phyloP scores from a whole-genome alignment of 1,140 invertebrate genomes.

The Gonatopus flavifemur region DNA sequence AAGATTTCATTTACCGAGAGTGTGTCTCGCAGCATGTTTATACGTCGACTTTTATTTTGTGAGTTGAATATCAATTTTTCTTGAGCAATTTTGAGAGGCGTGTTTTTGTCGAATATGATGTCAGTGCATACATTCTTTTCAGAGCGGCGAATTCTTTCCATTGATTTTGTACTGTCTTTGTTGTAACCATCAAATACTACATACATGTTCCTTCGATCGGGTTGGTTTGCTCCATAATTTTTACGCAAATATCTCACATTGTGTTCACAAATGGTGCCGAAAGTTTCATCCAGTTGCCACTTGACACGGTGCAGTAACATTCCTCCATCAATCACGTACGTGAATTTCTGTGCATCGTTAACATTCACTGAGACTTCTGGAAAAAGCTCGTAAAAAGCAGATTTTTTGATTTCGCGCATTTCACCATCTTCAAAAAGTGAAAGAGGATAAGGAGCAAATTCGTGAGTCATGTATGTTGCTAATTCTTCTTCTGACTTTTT shows the following conservation, averaged over 20 bases:
- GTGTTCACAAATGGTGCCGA: slow-evolving; percentile 27
- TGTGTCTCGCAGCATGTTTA: too few species aligned
- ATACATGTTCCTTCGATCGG: slow-evolving; percentile 26
- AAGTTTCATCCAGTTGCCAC: slow-evolving; percentile 30
- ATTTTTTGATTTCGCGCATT: slow-evolving; percentile 38
- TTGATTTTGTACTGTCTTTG: slow-evolving; percentile 25
- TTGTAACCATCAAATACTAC: slow-evolving; percentile 39
- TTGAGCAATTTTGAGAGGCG: too few species aligned
- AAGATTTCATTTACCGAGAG: too few species aligned
- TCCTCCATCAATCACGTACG: slow-evolving; percentile 35
- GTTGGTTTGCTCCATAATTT: slow-evolving; percentile 35
- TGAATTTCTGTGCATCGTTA: slow-evolving; percentile 27
- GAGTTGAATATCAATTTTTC: too few species aligned
- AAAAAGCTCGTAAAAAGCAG: slow-evolving; percentile 26
- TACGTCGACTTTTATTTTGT: too few species aligned
- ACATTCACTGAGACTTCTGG: background rate
- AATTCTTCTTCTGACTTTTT: slow-evolving; percentile 32
- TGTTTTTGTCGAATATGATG: slow-evolving; percentile 5
- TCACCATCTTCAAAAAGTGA: slow-evolving; percentile 36
- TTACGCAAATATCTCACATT: slow-evolving; percentile 37
- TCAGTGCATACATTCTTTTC: slow-evolving; percentile 19
- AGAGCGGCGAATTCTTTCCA: slow-evolving; percentile 6
- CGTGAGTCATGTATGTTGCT: slow-evolving; percentile 32
- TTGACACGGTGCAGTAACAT: slow-evolving; percentile 24
- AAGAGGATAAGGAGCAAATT: slow-evolving; percentile 35